These are phyloP conservation scores for Leptinotarsa tumamoca DNA, from an alignment of 2,888 invertebrate genomes.

Conservation along the genomic window DNA sequence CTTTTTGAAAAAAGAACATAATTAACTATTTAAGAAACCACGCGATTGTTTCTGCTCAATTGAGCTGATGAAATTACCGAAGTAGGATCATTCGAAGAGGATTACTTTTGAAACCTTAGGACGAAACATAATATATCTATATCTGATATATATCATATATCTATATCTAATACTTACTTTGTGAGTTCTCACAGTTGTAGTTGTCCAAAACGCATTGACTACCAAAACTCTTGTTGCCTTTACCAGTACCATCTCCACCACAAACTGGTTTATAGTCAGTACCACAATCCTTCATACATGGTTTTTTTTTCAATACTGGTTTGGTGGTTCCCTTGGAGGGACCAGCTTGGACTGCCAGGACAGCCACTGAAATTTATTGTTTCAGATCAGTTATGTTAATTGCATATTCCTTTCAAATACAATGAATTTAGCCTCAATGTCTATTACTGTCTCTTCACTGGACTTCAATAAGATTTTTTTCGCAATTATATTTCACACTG, in stretches of 20 bases:
- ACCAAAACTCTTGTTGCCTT: constrained; percentile 72
- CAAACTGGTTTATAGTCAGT: constrained; percentile 72
- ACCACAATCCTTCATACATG: constrained; percentile 71
- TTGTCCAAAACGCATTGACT: constrained; percentile 74
- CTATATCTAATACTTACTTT: constrained; percentile 66
- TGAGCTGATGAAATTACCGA: too few relatives aligned
- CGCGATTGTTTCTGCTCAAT: too few relatives aligned
- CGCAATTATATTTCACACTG: too few relatives aligned
- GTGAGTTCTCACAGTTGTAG: constrained; percentile 76
- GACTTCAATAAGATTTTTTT: too few relatives aligned
- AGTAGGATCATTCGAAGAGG: too few relatives aligned
- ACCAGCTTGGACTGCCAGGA: constrained; percentile 65
- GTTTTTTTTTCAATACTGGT: constrained; percentile 69
- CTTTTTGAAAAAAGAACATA: too few relatives aligned
- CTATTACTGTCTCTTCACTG: too few relatives aligned
- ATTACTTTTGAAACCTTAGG: neutral
- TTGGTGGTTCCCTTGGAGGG: constrained; percentile 76
- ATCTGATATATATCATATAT: constrained; percentile 4
- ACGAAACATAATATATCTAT: neutral
- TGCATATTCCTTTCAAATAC: too few relatives aligned
- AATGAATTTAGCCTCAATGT: too few relatives aligned
- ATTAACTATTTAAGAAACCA: too few relatives aligned
- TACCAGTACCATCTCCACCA: constrained; percentile 72
- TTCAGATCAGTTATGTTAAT: too few relatives aligned
- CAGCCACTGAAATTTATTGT: constrained; percentile 61